phyloP scores from a whole-genome alignment of 2,797 vertebrate species.

The Pachyuromys duprasi region DNA sequence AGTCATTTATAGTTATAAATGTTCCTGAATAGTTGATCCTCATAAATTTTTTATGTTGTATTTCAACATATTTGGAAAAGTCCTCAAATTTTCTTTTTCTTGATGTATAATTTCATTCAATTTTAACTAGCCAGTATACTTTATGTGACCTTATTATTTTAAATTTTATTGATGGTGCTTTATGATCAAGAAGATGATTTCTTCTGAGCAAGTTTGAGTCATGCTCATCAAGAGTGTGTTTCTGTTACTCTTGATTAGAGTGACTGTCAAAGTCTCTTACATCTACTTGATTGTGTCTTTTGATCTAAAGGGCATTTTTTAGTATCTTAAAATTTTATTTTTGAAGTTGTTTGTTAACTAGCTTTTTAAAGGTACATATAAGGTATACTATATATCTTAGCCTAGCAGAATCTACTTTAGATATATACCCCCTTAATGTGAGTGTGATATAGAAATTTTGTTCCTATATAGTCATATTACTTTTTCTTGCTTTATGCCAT shows the following conservation, averaged over 20 bases:
- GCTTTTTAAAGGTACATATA: neutral
- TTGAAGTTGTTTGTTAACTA: neutral
- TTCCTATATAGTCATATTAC: neutral
- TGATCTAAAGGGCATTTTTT: neutral
- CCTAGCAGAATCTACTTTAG: neutral
- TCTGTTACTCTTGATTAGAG: neutral
- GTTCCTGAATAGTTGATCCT: neutral
- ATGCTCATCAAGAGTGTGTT: neutral
- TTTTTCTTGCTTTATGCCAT: neutral
- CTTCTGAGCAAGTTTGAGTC: neutral
- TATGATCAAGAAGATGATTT: neutral
- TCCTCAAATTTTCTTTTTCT: neutral
- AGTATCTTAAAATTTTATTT: conserved; percentile 28
- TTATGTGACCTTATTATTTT: conserved; percentile 23
- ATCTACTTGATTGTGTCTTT: neutral
- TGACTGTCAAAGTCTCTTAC: neutral
- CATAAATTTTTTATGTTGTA: neutral
- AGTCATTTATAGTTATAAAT: neutral
- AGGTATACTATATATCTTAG: neutral
- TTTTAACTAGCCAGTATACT: neutral
- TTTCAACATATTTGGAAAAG: neutral
- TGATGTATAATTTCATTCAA: conserved; percentile 27
- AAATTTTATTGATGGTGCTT: neutral
- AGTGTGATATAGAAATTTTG: neutral
- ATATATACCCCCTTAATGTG: neutral